phyloP scores from a whole-genome alignment of 1,140 invertebrate genomes.

The Ceratitis capitata region DNA sequence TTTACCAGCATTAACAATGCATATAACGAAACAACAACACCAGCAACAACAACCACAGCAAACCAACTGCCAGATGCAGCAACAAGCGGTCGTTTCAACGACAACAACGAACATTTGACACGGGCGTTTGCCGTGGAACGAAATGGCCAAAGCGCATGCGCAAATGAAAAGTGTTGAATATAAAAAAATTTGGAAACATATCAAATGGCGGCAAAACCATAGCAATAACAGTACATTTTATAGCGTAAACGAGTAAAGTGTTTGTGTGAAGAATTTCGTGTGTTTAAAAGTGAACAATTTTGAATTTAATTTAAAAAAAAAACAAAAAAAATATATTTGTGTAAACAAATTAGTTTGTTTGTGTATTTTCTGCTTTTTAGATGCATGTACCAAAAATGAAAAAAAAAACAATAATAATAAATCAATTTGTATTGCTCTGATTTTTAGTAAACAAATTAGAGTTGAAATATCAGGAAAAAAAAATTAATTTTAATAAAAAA shows the following conservation, averaged over 20 bases:
- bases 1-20: neutral
- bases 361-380: neutral
- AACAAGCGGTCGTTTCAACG: neutral
- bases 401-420: no score
- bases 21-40: neutral
- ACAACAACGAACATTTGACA: neutral
- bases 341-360: neutral
- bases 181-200: constrained; percentile 65
- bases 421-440: no score
- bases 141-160: constrained; percentile 38
- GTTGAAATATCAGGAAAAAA: neutral
- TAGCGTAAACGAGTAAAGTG: neutral
- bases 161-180: constrained; percentile 46
- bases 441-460: neutral
- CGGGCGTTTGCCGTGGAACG: neutral
- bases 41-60: neutral
- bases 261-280: neutral
- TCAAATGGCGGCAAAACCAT: constrained; percentile 58
- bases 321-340: neutral
- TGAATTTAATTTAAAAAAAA: neutral
- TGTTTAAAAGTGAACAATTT: neutral
- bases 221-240: neutral
- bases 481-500: neutral
- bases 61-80: neutral
- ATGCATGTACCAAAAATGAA: neutral